phyloP scores from a whole-genome alignment of 2,888 invertebrate species.

The Scelioninae gen. 1 region DNA sequence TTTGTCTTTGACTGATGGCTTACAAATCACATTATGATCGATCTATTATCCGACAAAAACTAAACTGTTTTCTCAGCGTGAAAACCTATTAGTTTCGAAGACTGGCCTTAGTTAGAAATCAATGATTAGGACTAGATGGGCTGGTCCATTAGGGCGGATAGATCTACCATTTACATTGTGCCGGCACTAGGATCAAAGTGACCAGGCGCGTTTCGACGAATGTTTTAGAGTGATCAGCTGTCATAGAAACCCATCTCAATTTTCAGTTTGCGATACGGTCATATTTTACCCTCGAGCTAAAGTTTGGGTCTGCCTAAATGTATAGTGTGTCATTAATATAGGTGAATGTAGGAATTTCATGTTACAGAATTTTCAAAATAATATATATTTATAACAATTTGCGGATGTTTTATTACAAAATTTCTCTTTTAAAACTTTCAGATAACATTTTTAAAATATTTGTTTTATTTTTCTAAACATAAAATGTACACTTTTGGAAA shows the following conservation, averaged over 20 bases:
- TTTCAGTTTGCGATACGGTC: conserved; percentile 20
- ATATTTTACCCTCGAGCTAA: conserved; percentile 4
- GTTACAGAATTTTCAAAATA: no score
- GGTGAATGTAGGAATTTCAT: not conserved
- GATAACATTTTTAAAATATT: no score
- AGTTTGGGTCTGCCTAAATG: not conserved
- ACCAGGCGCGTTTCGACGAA: conserved; percentile 33
- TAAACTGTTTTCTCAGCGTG: conserved; percentile 64
- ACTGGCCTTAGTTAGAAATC: conserved; percentile 53
- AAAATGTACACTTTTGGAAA: no score
- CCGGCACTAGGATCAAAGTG: conserved; percentile 56
- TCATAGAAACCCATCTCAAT: conserved; percentile 63
- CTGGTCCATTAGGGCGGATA: conserved; percentile 52
- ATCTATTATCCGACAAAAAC: conserved; percentile 55
- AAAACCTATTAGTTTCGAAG: conserved; percentile 55
- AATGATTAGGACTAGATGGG: conserved; percentile 49
- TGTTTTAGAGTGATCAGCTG: conserved; percentile 49
- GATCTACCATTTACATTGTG: conserved; percentile 60
- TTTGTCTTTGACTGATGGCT: conserved; percentile 50
- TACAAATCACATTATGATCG: conserved; percentile 55
- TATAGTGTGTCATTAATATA: not conserved
- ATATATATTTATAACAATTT: no score
- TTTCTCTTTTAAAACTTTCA: no score
- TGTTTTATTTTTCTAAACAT: no score
- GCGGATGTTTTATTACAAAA: no score